Percentiles rank a stretch among this genome's conserved stretches.
Evolutionary conservation across 2,888 invertebrate species (phyloP).

Genomic region (Thelaira solivaga): DNA sequence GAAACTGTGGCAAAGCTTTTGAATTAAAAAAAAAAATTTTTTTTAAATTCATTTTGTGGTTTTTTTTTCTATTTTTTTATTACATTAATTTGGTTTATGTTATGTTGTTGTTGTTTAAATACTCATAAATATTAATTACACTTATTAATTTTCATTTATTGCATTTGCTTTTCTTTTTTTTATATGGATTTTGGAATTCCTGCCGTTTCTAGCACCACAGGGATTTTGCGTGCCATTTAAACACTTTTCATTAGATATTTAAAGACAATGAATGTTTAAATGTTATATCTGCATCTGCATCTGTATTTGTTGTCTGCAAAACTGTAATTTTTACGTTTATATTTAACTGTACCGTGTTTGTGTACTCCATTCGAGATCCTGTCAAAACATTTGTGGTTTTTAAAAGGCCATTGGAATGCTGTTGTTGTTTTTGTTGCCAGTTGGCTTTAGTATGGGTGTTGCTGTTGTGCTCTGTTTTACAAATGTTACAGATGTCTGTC

Average conservation of each 20-base stretch:
- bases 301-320: background rate
- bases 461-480: background rate
- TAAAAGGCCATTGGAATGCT: slow-evolving; percentile 40
- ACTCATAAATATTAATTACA: slow-evolving; percentile 61
- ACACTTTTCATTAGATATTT: slow-evolving; percentile 45
- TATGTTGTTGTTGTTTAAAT: slow-evolving; percentile 40
- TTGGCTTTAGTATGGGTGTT: background rate
- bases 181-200: slow-evolving; percentile 36
- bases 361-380: slow-evolving; percentile 49
- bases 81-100: background rate
- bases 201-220: slow-evolving; percentile 51
- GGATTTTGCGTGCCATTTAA: slow-evolving; percentile 59
- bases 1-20: background rate
- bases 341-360: background rate
- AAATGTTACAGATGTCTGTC: background rate
- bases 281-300: too few species aligned
- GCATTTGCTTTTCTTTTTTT: slow-evolving; percentile 16
- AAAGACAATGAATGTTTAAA: slow-evolving; percentile 26
- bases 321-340: background rate
- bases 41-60: slow-evolving; percentile 25
- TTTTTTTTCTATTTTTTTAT: background rate
- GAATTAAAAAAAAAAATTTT: background rate
- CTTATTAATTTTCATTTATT: slow-evolving; percentile 54
- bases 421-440: slow-evolving; percentile 41
- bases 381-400: slow-evolving; percentile 52